Percentiles rank a stretch among this genome's conserved stretches.
These are phyloP conservation scores for Sinocyclocheilus grahami DNA, from an alignment of 2,113 vertebrate species.

Conservation along the genomic window DNA sequence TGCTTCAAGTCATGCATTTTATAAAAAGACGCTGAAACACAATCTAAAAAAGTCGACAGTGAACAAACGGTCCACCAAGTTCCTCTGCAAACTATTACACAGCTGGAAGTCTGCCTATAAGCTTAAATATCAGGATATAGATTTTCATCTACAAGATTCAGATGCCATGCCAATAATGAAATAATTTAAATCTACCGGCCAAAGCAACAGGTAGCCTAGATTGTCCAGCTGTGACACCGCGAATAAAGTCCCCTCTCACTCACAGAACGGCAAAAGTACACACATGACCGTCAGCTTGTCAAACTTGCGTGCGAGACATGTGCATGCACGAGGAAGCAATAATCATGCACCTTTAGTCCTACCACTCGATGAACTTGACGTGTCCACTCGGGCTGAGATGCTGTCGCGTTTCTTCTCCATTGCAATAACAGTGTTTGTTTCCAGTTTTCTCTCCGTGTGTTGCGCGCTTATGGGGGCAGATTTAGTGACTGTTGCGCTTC, in stretches of 20 bases:
- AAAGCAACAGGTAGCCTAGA: neutral
- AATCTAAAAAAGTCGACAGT: neutral
- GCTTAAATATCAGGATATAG: neutral
- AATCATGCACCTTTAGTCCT: slow-evolving; percentile 72
- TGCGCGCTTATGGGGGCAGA: neutral
- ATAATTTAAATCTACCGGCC: neutral
- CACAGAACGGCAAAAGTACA: slow-evolving; percentile 71
- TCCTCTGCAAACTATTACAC: too few species aligned
- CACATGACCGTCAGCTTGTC: slow-evolving; percentile 42
- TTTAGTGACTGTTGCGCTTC: slow-evolving; percentile 12
- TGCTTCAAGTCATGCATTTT: neutral
- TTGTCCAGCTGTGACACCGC: neutral
- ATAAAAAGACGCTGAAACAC: neutral
- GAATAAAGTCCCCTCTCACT: slow-evolving; percentile 5
- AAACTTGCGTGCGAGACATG: neutral
- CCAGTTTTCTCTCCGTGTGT: neutral
- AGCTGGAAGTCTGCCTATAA: neutral
- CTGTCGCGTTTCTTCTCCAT: slow-evolving; percentile 85
- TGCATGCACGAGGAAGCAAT: neutral
- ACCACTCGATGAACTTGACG: slow-evolving; percentile 84
- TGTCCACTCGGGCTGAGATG: slow-evolving; percentile 84
- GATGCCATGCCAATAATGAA: neutral
- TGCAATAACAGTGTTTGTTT: neutral
- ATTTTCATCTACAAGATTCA: neutral
- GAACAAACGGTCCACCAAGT: neutral